Evolutionary conservation across 2,888 invertebrate genomes (phyloP), one percentile per base, ranked within the genome.

Genomic region (Erannis defoliaria): DNA sequence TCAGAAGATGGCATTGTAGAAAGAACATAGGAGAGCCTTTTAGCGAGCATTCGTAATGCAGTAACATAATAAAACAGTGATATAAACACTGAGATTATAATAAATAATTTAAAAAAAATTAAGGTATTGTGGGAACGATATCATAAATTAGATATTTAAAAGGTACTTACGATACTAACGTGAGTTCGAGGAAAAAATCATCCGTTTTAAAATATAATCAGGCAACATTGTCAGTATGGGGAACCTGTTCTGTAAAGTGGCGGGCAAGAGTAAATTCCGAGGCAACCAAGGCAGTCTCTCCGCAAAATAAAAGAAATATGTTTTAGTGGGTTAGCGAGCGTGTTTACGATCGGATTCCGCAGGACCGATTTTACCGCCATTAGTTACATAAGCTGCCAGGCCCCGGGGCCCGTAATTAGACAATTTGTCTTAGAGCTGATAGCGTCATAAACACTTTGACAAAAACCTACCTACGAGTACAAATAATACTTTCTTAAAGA

Each of bases 321-420:
- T 91, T 92, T 93, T 92, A 92, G 91, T 93, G 88, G 92, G 92
- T 92, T 92, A 93, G 89, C 89, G 80, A 90, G 88, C 85, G 84
- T 89, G 88, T 90, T 91, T 89, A 90, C 88, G 89, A 88, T 88
- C 87, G 84, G 84, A 89, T 88, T 88, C 87, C 86, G 81, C 75
- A 68, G 79, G 74, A 72, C 69, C 81, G 87, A 90, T 91, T 88
- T 89, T 86, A 82, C 86, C 75, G 80, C 86, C 88, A 87, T 89
- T 87, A 87, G 87, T 90, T 89, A 89, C 86, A 85, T 89, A 89
- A 90, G 84, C 80, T 80, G 74, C 67, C 71, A 76, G 76, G 76
- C 67, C 77, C 77, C n/a, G n/a, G n/a, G 73, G 73, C 70, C 70
- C 75, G 77, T 85, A 88, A 88, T 90, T 88, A 88, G 84, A 82